Conservation (phyloP, 2,113 vertebrate species). For the Cacatua alba region DNA sequence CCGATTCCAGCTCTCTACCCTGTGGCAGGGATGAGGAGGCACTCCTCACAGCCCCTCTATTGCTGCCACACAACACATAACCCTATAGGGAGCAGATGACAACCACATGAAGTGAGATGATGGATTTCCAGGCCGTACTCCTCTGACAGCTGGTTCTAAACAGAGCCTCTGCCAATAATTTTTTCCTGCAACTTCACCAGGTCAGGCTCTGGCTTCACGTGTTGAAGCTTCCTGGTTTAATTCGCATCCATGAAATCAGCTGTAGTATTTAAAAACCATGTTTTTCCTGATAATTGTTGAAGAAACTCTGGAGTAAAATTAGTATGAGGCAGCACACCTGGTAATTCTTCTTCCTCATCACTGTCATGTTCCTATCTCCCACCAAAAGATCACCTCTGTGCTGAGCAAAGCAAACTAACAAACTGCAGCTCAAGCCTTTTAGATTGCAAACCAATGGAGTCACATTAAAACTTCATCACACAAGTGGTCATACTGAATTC, state of each 20-base stretch:
- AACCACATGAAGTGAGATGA: not conserved
- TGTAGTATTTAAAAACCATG: not conserved
- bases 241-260: not conserved
- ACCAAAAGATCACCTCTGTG: not conserved
- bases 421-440: not conserved
- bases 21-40: fast-evolving
- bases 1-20: not conserved
- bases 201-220: not conserved
- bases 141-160: not conserved
- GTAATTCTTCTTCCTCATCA: not conserved
- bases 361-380: not conserved
- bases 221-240: not conserved
- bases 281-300: not conserved
- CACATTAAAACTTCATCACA: not conserved
- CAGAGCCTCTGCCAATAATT: not conserved
- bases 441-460: not conserved
- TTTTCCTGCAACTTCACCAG: not conserved
- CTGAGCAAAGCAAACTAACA: not conserved
- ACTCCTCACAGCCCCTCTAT: not conserved
- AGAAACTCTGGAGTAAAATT: not conserved
- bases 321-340: fast-evolving
- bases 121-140: not conserved
- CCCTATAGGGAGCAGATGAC: too few relatives aligned
- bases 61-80: not conserved
- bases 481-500: not conserved